Percentiles rank a stretch among this genome's conserved stretches.
Evolutionary conservation across 2,797 vertebrate species (phyloP).

Genomic region (Anabas testudineus): DNA sequence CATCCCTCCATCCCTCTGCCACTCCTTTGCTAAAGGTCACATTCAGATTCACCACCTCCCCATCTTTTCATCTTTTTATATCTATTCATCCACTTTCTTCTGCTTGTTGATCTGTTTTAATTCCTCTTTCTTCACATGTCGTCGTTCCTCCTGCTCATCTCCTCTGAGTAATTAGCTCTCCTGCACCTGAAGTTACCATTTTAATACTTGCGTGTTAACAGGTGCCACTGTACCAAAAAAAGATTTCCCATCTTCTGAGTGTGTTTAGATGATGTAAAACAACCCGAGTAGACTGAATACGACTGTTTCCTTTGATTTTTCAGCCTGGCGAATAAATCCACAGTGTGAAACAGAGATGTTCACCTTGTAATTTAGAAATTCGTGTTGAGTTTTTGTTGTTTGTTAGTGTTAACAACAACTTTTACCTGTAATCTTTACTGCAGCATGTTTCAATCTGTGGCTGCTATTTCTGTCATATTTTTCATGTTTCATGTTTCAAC

Average conservation of each 20-base stretch:
- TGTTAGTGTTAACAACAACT: not conserved
- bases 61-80: constrained; percentile 38
- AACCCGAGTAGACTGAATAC: not conserved
- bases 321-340: constrained; percentile 14
- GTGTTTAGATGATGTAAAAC: not conserved
- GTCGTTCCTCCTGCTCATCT: constrained; percentile 17
- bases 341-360: no score
- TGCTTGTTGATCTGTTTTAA: constrained; percentile 32
- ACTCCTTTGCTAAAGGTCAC: constrained; percentile 73
- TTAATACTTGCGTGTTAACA: constrained; percentile 17
- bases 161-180: constrained; percentile 35
- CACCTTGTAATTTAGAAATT: constrained; percentile 31
- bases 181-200: constrained; percentile 12
- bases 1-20: constrained; percentile 62
- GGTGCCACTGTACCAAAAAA: not conserved
- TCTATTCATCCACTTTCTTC: constrained; percentile 43
- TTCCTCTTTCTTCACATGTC: constrained; percentile 3
- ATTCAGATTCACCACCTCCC: constrained; percentile 41
- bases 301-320: constrained; percentile 7
- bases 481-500: constrained; percentile 4
- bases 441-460: constrained; percentile 5
- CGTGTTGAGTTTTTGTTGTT: constrained; percentile 4
- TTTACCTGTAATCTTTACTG: constrained; percentile 9
- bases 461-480: not conserved
- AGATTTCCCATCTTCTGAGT: not conserved